A percentile compares a stretch with the other conserved stretches of the same genome.
Conservation (phyloP, 2,113 vertebrate genomes). For the Chauna torquata region DNA sequence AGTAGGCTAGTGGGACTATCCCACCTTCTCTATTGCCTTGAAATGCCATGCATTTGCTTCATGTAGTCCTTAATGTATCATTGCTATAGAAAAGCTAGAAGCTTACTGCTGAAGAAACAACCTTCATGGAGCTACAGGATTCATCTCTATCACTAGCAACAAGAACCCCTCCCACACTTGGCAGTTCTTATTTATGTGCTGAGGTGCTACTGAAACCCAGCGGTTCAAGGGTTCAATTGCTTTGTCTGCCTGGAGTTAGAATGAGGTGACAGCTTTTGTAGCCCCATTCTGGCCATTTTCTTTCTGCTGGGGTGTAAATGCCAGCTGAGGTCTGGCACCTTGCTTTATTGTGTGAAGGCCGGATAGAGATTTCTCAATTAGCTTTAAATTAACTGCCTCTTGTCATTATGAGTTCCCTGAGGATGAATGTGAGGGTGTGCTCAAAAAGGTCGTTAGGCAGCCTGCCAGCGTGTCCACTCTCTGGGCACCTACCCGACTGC, state of each 20-base stretch:
- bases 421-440: conserved; percentile 58
- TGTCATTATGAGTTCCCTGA: conserved; percentile 72
- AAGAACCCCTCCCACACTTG: neutral
- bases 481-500: conserved; percentile 58
- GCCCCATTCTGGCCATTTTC: conserved; percentile 31
- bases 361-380: conserved; percentile 78
- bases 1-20: neutral
- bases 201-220: conserved; percentile 22
- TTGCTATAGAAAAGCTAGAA: neutral
- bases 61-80: neutral
- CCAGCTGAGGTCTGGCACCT: conserved; percentile 77
- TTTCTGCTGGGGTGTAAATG: conserved; percentile 32
- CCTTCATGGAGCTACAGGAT: neutral
- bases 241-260: conserved; percentile 45
- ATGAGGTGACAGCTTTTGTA: conserved; percentile 66
- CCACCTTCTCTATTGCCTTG: neutral
- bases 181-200: conserved; percentile 31
- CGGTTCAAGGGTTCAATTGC: neutral
- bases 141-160: neutral
- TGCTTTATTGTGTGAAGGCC: conserved; percentile 73
- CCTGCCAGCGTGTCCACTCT: conserved; percentile 15
- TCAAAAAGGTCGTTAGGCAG: conserved; percentile 49
- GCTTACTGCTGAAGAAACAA: neutral
- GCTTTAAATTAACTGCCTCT: conserved; percentile 81
- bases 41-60: neutral